phyloP scores from a whole-genome alignment of 2,888 invertebrate genomes.

The Athalia cordata region DNA sequence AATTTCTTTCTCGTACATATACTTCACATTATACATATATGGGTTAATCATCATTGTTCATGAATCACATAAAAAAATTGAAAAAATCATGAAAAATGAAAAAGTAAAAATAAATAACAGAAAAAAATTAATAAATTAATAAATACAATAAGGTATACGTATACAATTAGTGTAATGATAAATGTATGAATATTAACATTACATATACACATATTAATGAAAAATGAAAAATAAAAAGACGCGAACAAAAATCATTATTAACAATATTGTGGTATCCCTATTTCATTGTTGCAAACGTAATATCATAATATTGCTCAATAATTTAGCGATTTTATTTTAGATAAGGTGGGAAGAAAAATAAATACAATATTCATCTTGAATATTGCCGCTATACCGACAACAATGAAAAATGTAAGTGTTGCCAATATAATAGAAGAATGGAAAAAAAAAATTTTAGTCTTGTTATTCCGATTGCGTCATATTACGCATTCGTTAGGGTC shows the following conservation, averaged over 20 bases:
- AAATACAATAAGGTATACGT: not conserved
- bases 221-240: not conserved
- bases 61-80: slow-evolving; percentile 19
- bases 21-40: slow-evolving; percentile 16
- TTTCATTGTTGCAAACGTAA: slow-evolving; percentile 55
- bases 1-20: slow-evolving; percentile 10
- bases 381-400: slow-evolving; percentile 54
- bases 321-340: too few relatives aligned
- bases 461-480: slow-evolving; percentile 62
- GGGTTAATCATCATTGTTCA: slow-evolving; percentile 13
- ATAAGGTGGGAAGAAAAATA: too few relatives aligned
- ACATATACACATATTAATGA: not conserved
- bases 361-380: slow-evolving; percentile 45
- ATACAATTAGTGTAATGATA: not conserved
- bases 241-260: slow-evolving; percentile 52
- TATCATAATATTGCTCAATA: too few relatives aligned
- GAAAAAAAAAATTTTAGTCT: too few relatives aligned
- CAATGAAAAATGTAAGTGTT: slow-evolving; percentile 48
- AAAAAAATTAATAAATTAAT: too few relatives aligned
- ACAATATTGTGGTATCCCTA: slow-evolving; percentile 37
- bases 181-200: slow-evolving; percentile 27
- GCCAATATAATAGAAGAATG: slow-evolving; percentile 54
- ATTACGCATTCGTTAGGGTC: slow-evolving; percentile 62
- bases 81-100: too few relatives aligned
- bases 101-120: too few relatives aligned